Conservation (phyloP, 2,797 vertebrate genomes). For the Threskiornis aethiopicus region DNA sequence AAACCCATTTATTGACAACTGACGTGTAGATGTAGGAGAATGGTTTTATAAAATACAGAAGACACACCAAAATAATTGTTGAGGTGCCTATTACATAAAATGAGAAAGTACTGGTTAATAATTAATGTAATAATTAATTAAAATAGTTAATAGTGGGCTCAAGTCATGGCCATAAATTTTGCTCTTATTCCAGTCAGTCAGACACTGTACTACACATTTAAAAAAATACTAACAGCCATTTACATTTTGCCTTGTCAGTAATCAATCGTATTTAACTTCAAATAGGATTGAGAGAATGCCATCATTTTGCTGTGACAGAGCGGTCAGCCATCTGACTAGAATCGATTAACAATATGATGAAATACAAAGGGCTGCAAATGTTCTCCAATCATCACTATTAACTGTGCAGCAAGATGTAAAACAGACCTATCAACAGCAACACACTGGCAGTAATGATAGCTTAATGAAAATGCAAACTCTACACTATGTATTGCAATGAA, state of each 20-base stretch:
- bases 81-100: background rate
- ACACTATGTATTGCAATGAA: background rate
- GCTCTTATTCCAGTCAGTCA: background rate
- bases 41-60: background rate
- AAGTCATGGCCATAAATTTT: background rate
- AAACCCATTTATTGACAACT: background rate
- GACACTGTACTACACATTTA: background rate
- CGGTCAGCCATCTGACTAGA: slow-evolving; percentile 10
- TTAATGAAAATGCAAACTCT: background rate
- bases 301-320: background rate
- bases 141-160: background rate
- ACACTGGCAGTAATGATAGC: background rate
- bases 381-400: background rate
- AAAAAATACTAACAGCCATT: background rate
- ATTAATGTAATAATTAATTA: background rate
- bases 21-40: background rate
- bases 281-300: background rate
- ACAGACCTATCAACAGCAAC: background rate
- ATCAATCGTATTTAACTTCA: slow-evolving; percentile 19
- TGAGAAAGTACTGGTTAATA: background rate
- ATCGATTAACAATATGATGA: slow-evolving; percentile 8
- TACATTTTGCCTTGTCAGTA: slow-evolving; percentile 10
- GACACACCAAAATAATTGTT: background rate
- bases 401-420: slow-evolving; percentile 10
- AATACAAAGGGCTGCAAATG: slow-evolving; percentile 24